Evolutionary conservation across 2,888 invertebrate species (phyloP).

Genomic region (Exephanes ischioxanthus): DNA sequence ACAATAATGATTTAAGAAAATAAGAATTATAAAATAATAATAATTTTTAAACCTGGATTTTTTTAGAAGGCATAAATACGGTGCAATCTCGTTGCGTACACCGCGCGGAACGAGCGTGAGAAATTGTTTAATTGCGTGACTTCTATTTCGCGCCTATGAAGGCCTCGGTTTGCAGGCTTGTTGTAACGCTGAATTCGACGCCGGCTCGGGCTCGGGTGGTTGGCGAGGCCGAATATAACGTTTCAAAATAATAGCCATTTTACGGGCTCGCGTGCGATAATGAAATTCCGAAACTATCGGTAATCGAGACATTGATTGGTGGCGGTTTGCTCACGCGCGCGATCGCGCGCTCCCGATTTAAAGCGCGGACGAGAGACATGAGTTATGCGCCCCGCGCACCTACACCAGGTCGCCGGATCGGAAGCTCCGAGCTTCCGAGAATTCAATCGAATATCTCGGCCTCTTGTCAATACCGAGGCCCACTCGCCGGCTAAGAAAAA

Average conservation of each 20-base stretch:
- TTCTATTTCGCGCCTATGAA: slow-evolving; percentile 64
- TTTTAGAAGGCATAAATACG: not conserved
- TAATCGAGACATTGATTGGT: slow-evolving; percentile 81
- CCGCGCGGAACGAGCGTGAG: slow-evolving; percentile 60
- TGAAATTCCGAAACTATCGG: slow-evolving; percentile 82
- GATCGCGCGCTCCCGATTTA: slow-evolving; percentile 62
- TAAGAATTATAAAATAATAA: not conserved
- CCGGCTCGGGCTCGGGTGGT: not conserved
- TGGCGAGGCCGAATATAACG: slow-evolving; percentile 68
- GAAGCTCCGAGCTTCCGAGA: slow-evolving; percentile 43
- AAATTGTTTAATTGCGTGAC: slow-evolving; percentile 50
- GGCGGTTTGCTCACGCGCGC: slow-evolving; percentile 72
- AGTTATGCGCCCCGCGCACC: slow-evolving; percentile 63
- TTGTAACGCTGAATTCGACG: slow-evolving; percentile 46
- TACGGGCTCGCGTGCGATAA: slow-evolving; percentile 77
- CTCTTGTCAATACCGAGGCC: slow-evolving; percentile 41
- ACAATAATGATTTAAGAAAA: not conserved
- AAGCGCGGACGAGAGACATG: slow-evolving; percentile 43
- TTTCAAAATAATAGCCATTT: slow-evolving; percentile 79
- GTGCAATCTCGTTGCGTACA: slow-evolving; percentile 4
- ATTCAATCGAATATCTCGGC: slow-evolving; percentile 63
- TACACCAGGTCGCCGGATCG: slow-evolving; percentile 50
- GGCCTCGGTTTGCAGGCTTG: not conserved
- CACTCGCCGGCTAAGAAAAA: not conserved
- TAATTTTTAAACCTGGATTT: not conserved